Evolutionary conservation across 2,113 vertebrate genomes (phyloP), one percentile per base, ranked within the genome.

Genomic region (Antechinus flavipes): DNA sequence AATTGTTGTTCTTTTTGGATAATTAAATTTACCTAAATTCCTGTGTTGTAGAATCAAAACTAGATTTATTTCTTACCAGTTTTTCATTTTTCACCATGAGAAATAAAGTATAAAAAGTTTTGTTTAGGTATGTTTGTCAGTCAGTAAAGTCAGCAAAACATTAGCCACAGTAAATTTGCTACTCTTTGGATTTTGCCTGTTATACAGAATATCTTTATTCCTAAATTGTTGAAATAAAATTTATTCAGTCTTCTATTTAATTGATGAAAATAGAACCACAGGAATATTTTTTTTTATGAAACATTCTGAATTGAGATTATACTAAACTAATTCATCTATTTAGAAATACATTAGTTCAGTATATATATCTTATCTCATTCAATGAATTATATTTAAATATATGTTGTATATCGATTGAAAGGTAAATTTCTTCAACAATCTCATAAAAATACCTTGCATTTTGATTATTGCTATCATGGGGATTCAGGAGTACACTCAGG

Each of bases 401-500:
- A 11, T 95, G 94, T 96, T 53, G 92, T 23, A 26, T 93, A 58
- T 93, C 89, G 95, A 96, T 96, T 92, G 91, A 42, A 96, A 95
- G 95, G 30, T 68, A 50, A 19, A n/a, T 6, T 90, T 90, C 8
- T 30, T 90, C 23, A 47, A 27, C 24, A 90, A 23, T 96, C 30
- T 95, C 96, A 95, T 90, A 96, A 96, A 96, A 96, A 95, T 94
- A 94, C 94, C 97, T 94, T 97, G 94, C 84, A 30, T 97, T 98
- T 99, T 98, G 98, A 94, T 98, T 99, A 98, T 96, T 99, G 98
- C 99, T 98, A 97, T 96, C 96, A 0, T 98, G 97, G 96, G 98
- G 98, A 98, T 93, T 97, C 99, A 99, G 99, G 99, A 4, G 98
- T 98, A 96, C 99, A 98, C 95, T 98, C 98, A 92, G 99, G 98